These are phyloP conservation scores for Columba livia DNA, from an alignment of 2,113 vertebrate species.

Conservation along the genomic window DNA sequence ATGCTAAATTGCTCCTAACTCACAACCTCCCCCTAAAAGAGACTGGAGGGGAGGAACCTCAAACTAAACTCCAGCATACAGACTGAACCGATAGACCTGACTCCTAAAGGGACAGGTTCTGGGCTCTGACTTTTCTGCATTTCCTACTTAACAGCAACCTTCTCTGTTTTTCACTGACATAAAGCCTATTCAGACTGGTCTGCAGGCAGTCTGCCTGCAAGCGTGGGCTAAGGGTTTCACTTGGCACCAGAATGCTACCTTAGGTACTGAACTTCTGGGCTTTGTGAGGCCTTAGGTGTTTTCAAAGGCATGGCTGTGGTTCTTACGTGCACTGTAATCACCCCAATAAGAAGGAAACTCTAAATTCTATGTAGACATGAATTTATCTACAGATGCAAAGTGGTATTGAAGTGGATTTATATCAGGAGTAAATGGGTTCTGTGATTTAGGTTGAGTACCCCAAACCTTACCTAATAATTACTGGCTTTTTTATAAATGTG, in stretches of 20 bases:
- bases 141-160: not conserved
- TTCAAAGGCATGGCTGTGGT: not conserved
- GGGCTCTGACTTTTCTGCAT: not conserved
- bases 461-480: not conserved
- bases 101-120: not conserved
- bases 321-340: not conserved
- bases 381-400: not conserved
- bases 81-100: not conserved
- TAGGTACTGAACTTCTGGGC: not conserved
- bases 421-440: not conserved
- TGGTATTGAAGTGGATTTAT: not conserved
- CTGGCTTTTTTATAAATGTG: fast-evolving
- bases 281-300: not conserved
- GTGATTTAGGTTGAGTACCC: not conserved
- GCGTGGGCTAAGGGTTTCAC: not conserved
- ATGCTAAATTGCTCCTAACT: not conserved
- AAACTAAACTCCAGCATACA: not conserved
- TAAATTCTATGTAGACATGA: not conserved
- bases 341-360: not conserved
- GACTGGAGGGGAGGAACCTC: not conserved
- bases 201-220: not conserved
- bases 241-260: not conserved
- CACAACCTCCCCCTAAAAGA: not conserved
- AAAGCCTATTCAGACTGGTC: not conserved
- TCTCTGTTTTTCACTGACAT: not conserved